These are phyloP conservation scores for Indicator indicator DNA, from an alignment of 2,113 vertebrate genomes.

Conservation along the genomic window DNA sequence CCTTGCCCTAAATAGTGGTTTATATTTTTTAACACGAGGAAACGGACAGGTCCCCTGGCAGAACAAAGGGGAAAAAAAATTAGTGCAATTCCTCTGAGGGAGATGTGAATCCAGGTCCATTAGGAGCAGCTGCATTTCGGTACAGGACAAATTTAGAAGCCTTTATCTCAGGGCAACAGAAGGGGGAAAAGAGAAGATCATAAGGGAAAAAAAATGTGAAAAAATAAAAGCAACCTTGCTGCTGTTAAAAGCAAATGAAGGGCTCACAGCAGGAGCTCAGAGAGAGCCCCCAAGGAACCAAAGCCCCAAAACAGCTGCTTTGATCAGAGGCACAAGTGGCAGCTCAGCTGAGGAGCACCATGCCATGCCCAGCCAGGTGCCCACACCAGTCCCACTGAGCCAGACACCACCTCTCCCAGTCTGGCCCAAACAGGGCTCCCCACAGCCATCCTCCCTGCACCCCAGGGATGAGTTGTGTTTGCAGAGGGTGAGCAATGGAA, in stretches of 20 bases:
- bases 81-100: slow-evolving; percentile 55
- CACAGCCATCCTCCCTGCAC: accelerated
- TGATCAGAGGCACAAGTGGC: not conserved
- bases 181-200: slow-evolving; percentile 53
- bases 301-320: not conserved
- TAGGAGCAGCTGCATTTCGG: slow-evolving; percentile 67
- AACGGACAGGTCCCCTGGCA: slow-evolving; percentile 61
- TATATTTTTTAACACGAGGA: slow-evolving; percentile 46
- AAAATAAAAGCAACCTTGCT: not conserved
- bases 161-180: slow-evolving; percentile 68
- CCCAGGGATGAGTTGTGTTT: not conserved
- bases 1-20: slow-evolving; percentile 65
- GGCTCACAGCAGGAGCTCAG: slow-evolving; percentile 29
- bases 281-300: not conserved
- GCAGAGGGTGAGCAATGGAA: not conserved
- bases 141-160: slow-evolving; percentile 67
- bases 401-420: not conserved
- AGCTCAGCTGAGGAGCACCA: not conserved
- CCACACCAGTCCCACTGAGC: accelerated
- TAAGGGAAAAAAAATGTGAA: not conserved
- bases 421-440: not conserved
- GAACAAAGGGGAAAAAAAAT: slow-evolving; percentile 58
- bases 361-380: accelerated
- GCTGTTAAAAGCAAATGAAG: slow-evolving; percentile 43
- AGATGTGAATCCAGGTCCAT: slow-evolving; percentile 64